Evolutionary conservation across 1,140 invertebrate species (phyloP).

Genomic region (Saccostrea cuccullata): DNA sequence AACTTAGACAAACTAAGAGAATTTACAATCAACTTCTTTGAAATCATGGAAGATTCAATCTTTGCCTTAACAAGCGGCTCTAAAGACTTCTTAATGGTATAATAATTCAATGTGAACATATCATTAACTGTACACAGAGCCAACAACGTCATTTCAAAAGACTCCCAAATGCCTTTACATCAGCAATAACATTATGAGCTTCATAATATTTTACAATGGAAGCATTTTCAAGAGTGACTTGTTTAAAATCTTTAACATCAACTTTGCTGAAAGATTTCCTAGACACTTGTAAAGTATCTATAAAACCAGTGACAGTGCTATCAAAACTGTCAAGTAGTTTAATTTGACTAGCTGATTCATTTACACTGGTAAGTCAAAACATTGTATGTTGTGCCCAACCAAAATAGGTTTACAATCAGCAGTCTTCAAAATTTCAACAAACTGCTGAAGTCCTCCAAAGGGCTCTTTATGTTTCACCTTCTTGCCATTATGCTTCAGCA

Average conservation of each 20-base stretch:
- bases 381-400: background rate
- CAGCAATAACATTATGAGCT: constrained; percentile 39
- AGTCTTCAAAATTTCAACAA: background rate
- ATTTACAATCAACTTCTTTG: background rate
- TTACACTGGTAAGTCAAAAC: background rate
- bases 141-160: constrained; percentile 28
- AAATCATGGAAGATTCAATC: background rate
- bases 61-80: constrained; percentile 1
- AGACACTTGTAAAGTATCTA: constrained; percentile 32
- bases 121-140: background rate
- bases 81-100: constrained; percentile 6
- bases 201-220: constrained; percentile 13
- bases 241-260: constrained; percentile 30
- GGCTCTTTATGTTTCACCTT: too few species aligned
- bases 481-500: too few species aligned
- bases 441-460: too few species aligned
- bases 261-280: background rate
- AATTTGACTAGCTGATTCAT: background rate
- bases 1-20: background rate
- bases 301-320: background rate
- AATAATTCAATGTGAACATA: constrained; percentile 24
- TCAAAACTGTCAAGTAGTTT: background rate
- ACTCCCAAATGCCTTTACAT: constrained; percentile 33
- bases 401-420: background rate
- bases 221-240: constrained; percentile 39